Percentiles rank a stretch among this genome's conserved stretches.
phyloP scores from a whole-genome alignment of 1,140 invertebrate species.

The Kradibia gibbosae region DNA sequence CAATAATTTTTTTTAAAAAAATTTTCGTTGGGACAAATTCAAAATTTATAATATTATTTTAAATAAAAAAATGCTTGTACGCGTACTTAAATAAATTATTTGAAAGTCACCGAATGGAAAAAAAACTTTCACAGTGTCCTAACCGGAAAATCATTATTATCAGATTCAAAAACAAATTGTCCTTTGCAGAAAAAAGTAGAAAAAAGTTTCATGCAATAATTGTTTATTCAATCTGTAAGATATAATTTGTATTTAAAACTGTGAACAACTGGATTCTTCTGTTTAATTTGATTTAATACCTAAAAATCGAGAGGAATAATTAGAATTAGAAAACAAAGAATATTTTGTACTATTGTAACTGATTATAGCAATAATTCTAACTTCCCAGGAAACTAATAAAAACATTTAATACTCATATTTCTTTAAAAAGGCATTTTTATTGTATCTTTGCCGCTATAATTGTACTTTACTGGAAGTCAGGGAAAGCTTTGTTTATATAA shows the following conservation, averaged over 20 bases:
- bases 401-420: not conserved
- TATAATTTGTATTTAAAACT: not conserved
- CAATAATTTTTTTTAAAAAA: no score
- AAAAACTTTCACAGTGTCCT: not conserved
- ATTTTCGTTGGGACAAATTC: no score
- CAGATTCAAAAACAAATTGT: slow-evolving; percentile 6
- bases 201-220: not conserved
- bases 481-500: slow-evolving; percentile 13
- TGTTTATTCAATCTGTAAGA: slow-evolving; percentile 9
- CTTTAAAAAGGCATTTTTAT: slow-evolving; percentile 4
- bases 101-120: not conserved
- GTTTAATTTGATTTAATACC: not conserved
- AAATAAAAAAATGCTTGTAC: no score
- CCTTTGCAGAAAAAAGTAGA: slow-evolving; percentile 2
- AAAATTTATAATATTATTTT: no score
- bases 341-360: not conserved
- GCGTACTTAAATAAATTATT: slow-evolving; percentile 1
- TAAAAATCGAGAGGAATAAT: not conserved
- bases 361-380: not conserved
- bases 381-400: not conserved
- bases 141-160: slow-evolving; percentile 26
- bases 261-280: not conserved
- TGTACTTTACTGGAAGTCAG: not conserved
- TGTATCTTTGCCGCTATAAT: not conserved
- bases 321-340: not conserved